Evolutionary conservation across 1,140 invertebrate genomes (phyloP), one percentile per base, ranked within the genome.

Genomic region (Drosophila pectinifera): DNA sequence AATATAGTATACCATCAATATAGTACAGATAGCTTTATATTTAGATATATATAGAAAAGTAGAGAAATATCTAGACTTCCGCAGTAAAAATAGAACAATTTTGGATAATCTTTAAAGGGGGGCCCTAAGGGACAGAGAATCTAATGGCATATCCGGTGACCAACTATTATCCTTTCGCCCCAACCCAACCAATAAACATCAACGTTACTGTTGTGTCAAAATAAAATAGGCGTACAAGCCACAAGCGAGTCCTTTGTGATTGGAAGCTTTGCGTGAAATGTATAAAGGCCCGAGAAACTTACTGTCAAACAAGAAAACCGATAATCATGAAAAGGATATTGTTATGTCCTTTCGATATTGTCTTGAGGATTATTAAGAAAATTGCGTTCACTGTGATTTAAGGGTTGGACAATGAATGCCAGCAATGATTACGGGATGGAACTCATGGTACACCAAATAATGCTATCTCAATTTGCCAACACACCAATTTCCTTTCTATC

Each of bases 301-400:
- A 45, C 49, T 70, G 72, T 53, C 67, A 69, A 75, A 51, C 69
- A 48, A 86, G 58, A 51, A 73, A 57, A 65, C 54, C 88, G 83
- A 91, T 91, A 90, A 90, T 88, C 88, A 90, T 91, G 88, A 88
- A 89, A 91, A 91, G 88, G 88, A 90, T 91, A 90, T 91, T 90
- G 88, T 90, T 90, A 90, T 91, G 68, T 77, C 62, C 67, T 78
- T 90, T 83, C 88, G 80, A 90, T 91, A 91, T 91, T 90, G 88
- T 90, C 88, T 88, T 84, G 83, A 83, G 88, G 88, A 90, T 90
- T 90, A 90, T 90, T 88, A 88, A 84, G 69, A 74, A 91, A 90
- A 90, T 90, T 90, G 88, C 88, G 88, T 69, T 64, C 77, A 73
- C 88, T 84, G 85, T 91, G 88, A 90, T 90, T 90, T 90, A 90